phyloP scores from a whole-genome alignment of 2,888 invertebrate genomes.

The Dasysyrphus albostriatus region DNA sequence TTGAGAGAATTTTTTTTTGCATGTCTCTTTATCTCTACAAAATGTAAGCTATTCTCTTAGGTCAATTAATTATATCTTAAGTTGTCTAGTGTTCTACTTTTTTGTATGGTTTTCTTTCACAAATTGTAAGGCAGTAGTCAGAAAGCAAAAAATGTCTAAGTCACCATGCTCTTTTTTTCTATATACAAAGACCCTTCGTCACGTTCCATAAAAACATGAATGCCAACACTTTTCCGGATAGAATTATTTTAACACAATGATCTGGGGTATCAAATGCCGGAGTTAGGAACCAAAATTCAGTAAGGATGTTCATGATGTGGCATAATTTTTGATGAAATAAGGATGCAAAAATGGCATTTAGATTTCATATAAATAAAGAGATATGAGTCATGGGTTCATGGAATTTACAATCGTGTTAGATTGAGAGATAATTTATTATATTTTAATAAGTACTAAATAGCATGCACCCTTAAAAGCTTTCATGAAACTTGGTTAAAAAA shows the following conservation, averaged over 20 bases:
- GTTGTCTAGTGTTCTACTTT: conserved; percentile 51
- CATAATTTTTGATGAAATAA: conserved; percentile 40
- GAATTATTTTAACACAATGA: conserved; percentile 46
- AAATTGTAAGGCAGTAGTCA: conserved; percentile 13
- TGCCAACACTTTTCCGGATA: conserved; percentile 49
- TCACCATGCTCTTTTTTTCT: conserved; percentile 4
- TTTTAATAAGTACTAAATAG: neutral
- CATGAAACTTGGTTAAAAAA: neutral
- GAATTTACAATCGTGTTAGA: neutral
- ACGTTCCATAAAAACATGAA: conserved; percentile 51
- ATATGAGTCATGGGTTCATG: conserved; percentile 27
- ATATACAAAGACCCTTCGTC: conserved; percentile 31
- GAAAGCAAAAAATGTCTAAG: conserved; percentile 20
- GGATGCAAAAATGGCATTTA: conserved; percentile 28
- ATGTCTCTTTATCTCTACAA: conserved; percentile 21
- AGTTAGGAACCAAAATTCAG: conserved; percentile 43
- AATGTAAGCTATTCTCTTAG: conserved; percentile 66
- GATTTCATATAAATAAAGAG: neutral
- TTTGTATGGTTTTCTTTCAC: conserved; percentile 51
- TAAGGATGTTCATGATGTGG: conserved; percentile 49
- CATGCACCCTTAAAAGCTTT: neutral
- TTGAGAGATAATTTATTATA: neutral
- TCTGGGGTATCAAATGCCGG: conserved; percentile 26
- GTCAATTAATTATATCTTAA: conserved; percentile 71
- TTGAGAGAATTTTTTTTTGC: conserved; percentile 47